Evolutionary conservation across 2,888 invertebrate genomes (phyloP).

Genomic region (Deroplatys truncata): DNA sequence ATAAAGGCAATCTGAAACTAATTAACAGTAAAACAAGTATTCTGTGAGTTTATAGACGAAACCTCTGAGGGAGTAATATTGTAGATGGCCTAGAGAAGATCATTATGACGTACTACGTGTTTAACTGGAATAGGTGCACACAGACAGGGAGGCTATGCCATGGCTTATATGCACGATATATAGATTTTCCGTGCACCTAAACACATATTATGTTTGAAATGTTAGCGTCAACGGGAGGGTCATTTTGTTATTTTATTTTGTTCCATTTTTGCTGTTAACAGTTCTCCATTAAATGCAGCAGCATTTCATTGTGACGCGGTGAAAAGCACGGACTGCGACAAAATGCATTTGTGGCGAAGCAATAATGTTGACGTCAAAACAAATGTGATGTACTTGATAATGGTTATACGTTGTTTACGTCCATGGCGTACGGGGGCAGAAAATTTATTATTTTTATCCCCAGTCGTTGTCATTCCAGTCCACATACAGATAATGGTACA

Average conservation of each 20-base stretch:
- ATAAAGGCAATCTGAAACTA: too few relatives aligned
- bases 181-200: too few relatives aligned
- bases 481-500: background rate
- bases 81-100: too few relatives aligned
- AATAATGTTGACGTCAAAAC: background rate
- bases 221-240: background rate
- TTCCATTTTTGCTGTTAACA: background rate
- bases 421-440: background rate
- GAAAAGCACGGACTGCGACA: background rate
- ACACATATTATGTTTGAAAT: background rate
- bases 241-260: background rate
- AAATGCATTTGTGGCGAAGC: background rate
- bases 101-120: too few relatives aligned
- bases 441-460: background rate
- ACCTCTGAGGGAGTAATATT: too few relatives aligned
- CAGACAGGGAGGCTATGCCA: too few relatives aligned
- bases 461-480: background rate
- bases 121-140: too few relatives aligned
- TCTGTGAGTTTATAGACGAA: too few relatives aligned
- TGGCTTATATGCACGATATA: too few relatives aligned
- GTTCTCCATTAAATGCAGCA: background rate
- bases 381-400: background rate
- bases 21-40: too few relatives aligned
- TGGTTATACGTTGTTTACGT: background rate
- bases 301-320: background rate